phyloP scores from a whole-genome alignment of 2,888 invertebrate genomes.

The Hyposoter dolosus region DNA sequence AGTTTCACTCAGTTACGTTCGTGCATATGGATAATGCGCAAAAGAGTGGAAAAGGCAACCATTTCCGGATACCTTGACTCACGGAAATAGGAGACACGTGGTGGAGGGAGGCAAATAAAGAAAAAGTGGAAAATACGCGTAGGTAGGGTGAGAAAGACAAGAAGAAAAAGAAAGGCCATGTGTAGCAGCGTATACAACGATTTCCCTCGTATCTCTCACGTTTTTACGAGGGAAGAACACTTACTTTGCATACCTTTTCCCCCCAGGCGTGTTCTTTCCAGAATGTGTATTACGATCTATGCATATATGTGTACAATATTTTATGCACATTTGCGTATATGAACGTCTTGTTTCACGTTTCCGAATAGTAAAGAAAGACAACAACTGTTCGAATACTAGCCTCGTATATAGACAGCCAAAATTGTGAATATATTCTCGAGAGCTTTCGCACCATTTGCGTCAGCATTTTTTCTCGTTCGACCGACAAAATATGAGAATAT shows the following conservation, averaged over 20 bases:
- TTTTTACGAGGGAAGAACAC: slow-evolving; percentile 61
- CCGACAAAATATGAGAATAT: slow-evolving; percentile 36
- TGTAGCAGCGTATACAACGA: slow-evolving; percentile 56
- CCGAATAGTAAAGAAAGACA: slow-evolving; percentile 20
- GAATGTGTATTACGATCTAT: slow-evolving; percentile 33
- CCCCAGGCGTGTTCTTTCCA: slow-evolving; percentile 31
- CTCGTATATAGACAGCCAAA: slow-evolving; percentile 27
- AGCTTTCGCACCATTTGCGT: slow-evolving; percentile 16
- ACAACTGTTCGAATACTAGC: slow-evolving; percentile 5
- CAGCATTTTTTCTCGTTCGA: slow-evolving; percentile 23
- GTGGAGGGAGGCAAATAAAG: slow-evolving; percentile 4
- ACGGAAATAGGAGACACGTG: slow-evolving; percentile 23
- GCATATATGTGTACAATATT: slow-evolving; percentile 29
- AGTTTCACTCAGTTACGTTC: slow-evolving; percentile 35
- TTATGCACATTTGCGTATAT: slow-evolving; percentile 38
- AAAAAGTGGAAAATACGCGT: not conserved
- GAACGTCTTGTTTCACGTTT: slow-evolving; percentile 36
- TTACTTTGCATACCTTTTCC: slow-evolving; percentile 61
- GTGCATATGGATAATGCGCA: slow-evolving; percentile 32
- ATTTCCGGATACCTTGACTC: slow-evolving; percentile 36
- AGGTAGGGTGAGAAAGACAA: not conserved
- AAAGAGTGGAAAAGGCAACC: slow-evolving; percentile 32
- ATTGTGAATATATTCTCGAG: slow-evolving; percentile 18
- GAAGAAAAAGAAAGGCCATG: slow-evolving; percentile 4
- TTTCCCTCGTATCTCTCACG: slow-evolving; percentile 59